phyloP scores from a whole-genome alignment of 53 echinoderm and acorn worm species.

The Echinometra lucunter region DNA sequence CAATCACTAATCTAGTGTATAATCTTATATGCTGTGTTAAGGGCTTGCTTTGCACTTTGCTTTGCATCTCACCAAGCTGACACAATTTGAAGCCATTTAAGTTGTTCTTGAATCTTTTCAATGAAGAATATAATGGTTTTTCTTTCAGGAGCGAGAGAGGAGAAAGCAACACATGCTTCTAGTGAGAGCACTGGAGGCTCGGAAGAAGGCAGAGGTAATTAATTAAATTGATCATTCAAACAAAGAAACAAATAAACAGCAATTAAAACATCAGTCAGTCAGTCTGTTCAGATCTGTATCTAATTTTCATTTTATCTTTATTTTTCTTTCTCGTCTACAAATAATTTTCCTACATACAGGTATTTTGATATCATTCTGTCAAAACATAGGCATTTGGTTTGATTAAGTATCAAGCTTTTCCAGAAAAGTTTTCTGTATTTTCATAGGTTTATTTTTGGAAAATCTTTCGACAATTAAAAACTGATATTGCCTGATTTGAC shows the following conservation, averaged over 20 bases:
- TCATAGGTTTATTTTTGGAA: not conserved
- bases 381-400: too few species aligned
- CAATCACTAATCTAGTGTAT: not conserved
- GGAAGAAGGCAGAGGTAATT: slow-evolving; percentile 97
- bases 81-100: not conserved
- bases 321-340: too few species aligned
- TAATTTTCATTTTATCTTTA: not conserved
- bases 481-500: not conserved
- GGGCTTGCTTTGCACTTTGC: not conserved
- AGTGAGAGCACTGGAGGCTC: slow-evolving; percentile 94
- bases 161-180: slow-evolving; percentile 98
- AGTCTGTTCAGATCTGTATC: too few species aligned
- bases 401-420: too few species aligned
- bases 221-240: not conserved
- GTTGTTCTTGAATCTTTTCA: not conserved
- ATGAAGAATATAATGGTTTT: not conserved
- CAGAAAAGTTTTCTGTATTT: too few species aligned
- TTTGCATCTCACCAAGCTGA: not conserved
- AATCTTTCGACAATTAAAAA: too few species aligned
- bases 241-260: too few species aligned
- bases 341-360: too few species aligned
- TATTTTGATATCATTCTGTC: too few species aligned
- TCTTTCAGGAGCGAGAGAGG: slow-evolving; percentile 92
- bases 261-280: not conserved
- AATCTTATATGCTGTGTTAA: not conserved